Evolutionary conservation across 2,113 vertebrate species (phyloP), one percentile per base, ranked within the genome.

Genomic region (Xiphias gladius): DNA sequence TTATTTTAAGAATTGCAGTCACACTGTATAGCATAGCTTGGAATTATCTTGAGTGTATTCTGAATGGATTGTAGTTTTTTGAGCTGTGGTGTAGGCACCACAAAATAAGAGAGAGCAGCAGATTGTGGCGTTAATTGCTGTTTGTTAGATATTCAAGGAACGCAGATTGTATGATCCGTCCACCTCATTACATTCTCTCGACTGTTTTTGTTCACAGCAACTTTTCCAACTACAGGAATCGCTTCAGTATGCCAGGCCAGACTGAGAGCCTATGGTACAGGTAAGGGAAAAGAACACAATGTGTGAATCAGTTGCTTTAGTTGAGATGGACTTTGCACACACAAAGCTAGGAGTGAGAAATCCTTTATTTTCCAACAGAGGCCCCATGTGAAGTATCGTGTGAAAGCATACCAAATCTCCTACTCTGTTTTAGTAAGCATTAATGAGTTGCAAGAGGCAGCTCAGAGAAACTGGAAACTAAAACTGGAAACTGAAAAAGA

Each of bases 171-270:
- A 35, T 26, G 14, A 80, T 94, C 52, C 71, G 41, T 58, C 84
- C 80, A 58, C 94, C 91, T 94, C 65, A 76, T 73, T 73, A 20
- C 52, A 2, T 70, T 82, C 59, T 82, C 54, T 24, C 24, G 3
- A 52, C 73, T 88, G 92, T 76, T n/a, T 83, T 86, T 94, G 85
- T 94, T 88, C 91, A 77, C 94, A 96, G 96, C 90, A 96, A 95
- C 94, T 97, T 97, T 93, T 96, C 96, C 85, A 96, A 96, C 96
- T 97, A 96, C 93, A 96, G 93, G 91, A 96, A 91, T 83, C 89
- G 20, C 82, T 98, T 98, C 92, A 96, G 93, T 87, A 97, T 97
- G 95, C 90, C 94, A 39, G 93, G 94, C 89, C 92, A 96, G 90
- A 96, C 94, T 17, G 94, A 96, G 86, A 92, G 90, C 74, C 92